phyloP scores from a whole-genome alignment of 2,113 vertebrate genomes.

The Corvus cornix region DNA sequence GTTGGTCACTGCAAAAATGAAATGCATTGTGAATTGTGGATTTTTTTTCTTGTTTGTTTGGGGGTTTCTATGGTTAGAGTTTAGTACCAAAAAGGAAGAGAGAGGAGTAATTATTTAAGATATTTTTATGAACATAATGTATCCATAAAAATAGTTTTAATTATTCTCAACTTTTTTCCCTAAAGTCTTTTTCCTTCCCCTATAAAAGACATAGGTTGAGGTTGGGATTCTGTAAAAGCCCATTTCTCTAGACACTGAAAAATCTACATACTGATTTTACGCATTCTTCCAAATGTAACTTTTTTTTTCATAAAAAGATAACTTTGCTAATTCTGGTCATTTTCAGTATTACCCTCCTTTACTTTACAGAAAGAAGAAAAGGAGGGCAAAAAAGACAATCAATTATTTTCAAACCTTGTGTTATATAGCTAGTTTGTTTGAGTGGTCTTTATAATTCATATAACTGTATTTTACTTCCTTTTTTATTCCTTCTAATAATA shows the following conservation, averaged over 20 bases:
- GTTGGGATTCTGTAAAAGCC: background rate
- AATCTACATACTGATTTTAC: background rate
- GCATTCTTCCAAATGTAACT: background rate
- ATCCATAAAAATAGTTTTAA: background rate
- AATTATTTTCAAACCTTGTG: background rate
- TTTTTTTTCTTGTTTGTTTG: background rate
- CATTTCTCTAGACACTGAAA: background rate
- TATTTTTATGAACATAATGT: background rate
- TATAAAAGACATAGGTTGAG: background rate
- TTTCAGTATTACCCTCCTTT: background rate
- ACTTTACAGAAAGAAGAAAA: background rate
- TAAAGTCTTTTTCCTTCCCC: background rate
- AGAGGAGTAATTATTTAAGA: background rate
- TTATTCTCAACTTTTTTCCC: background rate
- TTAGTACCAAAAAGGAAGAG: background rate
- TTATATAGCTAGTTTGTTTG: background rate
- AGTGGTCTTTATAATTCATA: background rate
- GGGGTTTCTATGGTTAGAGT: background rate
- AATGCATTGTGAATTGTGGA: accelerated
- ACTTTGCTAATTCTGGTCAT: background rate
- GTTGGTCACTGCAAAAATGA: background rate
- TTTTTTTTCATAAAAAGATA: background rate
- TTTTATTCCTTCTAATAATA: background rate
- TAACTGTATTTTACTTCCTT: background rate
- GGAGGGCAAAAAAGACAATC: background rate